Base-by-base conservation (phyloP, 2,797 vertebrate genomes). In the Zonotrichia albicollis region DNA sequence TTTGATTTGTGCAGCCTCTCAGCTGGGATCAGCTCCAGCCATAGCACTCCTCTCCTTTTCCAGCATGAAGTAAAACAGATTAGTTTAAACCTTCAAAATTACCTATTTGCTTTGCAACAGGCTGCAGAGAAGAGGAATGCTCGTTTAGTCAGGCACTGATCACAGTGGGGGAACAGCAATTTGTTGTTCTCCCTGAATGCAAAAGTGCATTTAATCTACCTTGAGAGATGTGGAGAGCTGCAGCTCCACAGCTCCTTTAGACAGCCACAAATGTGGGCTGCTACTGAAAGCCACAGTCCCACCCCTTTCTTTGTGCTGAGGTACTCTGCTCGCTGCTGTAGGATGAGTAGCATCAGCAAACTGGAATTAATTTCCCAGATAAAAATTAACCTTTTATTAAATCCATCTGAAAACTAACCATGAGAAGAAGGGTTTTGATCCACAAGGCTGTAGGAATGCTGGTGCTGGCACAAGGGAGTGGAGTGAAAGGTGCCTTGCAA, bases 171-270 rank as follows among this genome's bases (percentile, higher is more conserved):
- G 67, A 89, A 67, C 38, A 60, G 60, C 67, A 76, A 55, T 87
- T 94, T 89, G 67, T 87, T 93, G 78, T 66, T 90, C 40, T 16
- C 21, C 5, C 23, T 70, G 90, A 84, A 84, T 82, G 81, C 53
- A 50, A 45, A 92, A 93, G 75, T 67, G 81, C 53, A 53, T 96
- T 87, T 96, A 82, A 92, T 92, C 71, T 93, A 43, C 71, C 55
- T 84, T 43, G 64, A 87, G 90, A 92, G 74, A 36, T 64, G 26
- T 79, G 40, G 27, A 95, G 81, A 76, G 81, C 81, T 70, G 67
- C n/a, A 55, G 50, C 14, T 22, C 77, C 45, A 18, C 62, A 36
- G 45, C 27, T 18, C 8, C 74, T 86, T 92, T 17, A 70, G 55
- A 29, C 40, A 79, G 81, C 15, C 77, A 92, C 67, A 87, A 79